Percentiles rank a stretch among this genome's conserved stretches.
phyloP scores from a whole-genome alignment of 2,113 vertebrate genomes.

The Barbus barbus region DNA sequence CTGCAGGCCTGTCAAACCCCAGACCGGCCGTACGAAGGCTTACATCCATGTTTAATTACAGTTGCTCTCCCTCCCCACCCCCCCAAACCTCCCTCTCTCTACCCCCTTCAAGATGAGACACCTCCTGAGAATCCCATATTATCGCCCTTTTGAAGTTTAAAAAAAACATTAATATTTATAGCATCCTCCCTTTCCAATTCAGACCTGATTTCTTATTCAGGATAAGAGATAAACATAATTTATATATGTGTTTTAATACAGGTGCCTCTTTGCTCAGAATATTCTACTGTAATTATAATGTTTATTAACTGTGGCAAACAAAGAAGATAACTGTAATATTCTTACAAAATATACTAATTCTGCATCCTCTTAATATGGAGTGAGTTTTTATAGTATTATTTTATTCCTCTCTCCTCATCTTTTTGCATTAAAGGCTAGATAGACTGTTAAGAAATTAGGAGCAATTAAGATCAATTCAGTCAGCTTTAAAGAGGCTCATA shows the following conservation, averaged over 20 bases:
- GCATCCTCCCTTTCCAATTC: conserved; percentile 72
- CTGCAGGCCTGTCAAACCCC: conserved; percentile 93
- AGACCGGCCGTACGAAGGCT: conserved; percentile 90
- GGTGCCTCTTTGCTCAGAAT: conserved; percentile 45
- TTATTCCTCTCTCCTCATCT: background rate
- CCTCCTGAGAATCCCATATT: conserved; percentile 83
- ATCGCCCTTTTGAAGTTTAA: conserved; percentile 90
- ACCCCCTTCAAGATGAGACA: conserved; percentile 81
- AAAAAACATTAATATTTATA: conserved; percentile 93
- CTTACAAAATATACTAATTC: background rate
- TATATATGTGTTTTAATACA: conserved; percentile 52
- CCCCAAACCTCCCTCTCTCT: conserved; percentile 68
- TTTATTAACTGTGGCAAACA: conserved; percentile 1
- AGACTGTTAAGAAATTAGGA: conserved; percentile 51
- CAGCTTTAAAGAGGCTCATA: conserved; percentile 18
- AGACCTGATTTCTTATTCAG: conserved; percentile 60
- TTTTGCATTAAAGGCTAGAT: conserved; percentile 17
- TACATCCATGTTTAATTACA: conserved; percentile 98
- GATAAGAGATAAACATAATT: conserved; percentile 51
- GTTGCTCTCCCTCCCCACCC: conserved; percentile 57
- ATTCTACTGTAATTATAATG: conserved; percentile 15
- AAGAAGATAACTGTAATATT: background rate
- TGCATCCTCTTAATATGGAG: background rate
- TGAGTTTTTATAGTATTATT: background rate
- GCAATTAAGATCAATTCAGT: conserved; percentile 52